Evolutionary conservation across 1,140 invertebrate genomes (phyloP), one percentile per base, ranked within the genome.

Genomic region (Spodoptera frugiperda): DNA sequence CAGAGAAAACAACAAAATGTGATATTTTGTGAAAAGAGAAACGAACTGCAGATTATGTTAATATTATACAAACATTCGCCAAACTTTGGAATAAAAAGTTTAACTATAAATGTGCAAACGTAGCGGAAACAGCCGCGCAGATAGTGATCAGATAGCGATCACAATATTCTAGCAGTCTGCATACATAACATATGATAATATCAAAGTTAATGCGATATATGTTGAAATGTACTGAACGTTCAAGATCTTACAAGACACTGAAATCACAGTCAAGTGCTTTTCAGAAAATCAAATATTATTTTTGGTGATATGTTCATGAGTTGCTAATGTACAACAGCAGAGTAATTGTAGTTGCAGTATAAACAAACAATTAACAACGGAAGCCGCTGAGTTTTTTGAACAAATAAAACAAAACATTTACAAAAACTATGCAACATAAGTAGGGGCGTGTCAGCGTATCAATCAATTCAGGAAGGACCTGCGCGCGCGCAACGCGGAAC

Each of bases 11-110:
- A 67, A 39, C 33, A 39, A 39, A 39, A 8, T 3, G 30, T 6
- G 30, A 39, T 53, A 53, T 53, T 17, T 15, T 44, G 57, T 17
- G 57, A 39, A 61, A 61, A 61, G 57, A 61, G 57, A 61, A 61
- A 44, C 33, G 21, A 33, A 6, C 57, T 15, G 11, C 57, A 61
- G 30, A 61, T 61, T 61, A 59, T 39, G 57, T 9, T 61, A 61
- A 61, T 61, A 17, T 61, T 15, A 61, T 61, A 44, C 30, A 39
- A 10, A 61, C 15, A n/a, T 12, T 59, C 21, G 15, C 33, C 17
- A 3, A 9, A 15, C n/a, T 61, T 39, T 39, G 10, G 15, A 55
- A 25, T 55, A 25, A 55, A 54, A 54, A 11, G 53, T 54, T 17
- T 19, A 51, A 51, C 1, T n/a, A 51, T n/a, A n/a, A 53, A 15